Evolutionary conservation across 1,140 invertebrate species (phyloP).

Genomic region (Melanaphis sacchari): DNA sequence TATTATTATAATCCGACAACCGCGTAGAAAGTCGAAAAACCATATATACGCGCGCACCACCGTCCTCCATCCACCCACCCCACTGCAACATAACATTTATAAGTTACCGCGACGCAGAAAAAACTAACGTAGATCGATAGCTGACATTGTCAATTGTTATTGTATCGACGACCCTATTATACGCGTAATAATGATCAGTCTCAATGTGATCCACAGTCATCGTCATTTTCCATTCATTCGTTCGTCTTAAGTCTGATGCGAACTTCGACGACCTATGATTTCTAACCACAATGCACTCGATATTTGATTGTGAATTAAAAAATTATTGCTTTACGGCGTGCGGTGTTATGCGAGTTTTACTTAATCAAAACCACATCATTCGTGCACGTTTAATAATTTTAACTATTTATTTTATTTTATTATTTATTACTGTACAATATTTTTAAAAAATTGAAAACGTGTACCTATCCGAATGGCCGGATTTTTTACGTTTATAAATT

Average conservation of each 20-base stretch:
- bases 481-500: neutral
- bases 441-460: neutral
- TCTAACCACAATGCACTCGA: neutral
- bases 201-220: neutral
- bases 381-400: neutral
- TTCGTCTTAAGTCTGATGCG: neutral
- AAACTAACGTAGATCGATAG: neutral
- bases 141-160: neutral
- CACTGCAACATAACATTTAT: neutral
- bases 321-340: neutral
- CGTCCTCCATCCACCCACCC: too few species aligned
- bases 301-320: neutral
- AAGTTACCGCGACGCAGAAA: neutral
- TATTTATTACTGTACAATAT: neutral
- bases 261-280: neutral
- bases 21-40: constrained; percentile 11
- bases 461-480: neutral
- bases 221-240: neutral
- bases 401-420: neutral
- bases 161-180: neutral
- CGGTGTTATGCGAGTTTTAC: neutral
- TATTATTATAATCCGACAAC: neutral
- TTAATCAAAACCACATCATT: neutral
- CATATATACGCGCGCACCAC: neutral
- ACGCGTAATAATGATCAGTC: neutral